Conservation (phyloP, 2,888 invertebrate species). For the Drosophila prostipennis region DNA sequence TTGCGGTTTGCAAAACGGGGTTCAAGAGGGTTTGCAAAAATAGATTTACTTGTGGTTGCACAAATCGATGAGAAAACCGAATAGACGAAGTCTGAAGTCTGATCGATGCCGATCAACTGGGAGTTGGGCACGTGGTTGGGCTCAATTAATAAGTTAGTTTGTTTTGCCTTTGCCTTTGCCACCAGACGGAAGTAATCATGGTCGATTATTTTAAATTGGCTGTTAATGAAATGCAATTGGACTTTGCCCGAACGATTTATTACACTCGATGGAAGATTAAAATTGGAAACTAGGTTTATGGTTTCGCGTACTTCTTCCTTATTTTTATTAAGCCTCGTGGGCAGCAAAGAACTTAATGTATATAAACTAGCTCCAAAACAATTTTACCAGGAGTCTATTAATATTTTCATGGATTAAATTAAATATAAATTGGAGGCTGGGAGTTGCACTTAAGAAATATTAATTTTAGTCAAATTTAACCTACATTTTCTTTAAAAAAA, state of each 20-base stretch:
- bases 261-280: constrained; percentile 12
- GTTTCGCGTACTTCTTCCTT: constrained; percentile 9
- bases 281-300: constrained; percentile 14
- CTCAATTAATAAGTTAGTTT: constrained; percentile 37
- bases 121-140: constrained; percentile 36
- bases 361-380: no score
- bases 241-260: constrained; percentile 15
- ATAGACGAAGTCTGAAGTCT: constrained; percentile 16
- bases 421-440: no score
- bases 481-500: no score
- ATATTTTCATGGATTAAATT: no score
- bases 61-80: constrained; percentile 12
- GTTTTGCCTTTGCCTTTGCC: constrained; percentile 22
- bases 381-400: no score
- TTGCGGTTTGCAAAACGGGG: constrained; percentile 47
- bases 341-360: not conserved
- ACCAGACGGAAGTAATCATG: constrained; percentile 45
- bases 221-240: constrained; percentile 41
- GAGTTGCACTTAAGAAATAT: no score
- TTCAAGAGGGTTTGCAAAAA: constrained; percentile 66
- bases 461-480: no score
- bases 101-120: constrained; percentile 28
- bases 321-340: not conserved
- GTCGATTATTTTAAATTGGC: constrained; percentile 42
- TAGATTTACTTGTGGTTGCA: constrained; percentile 66